Evolutionary conservation across 2,113 vertebrate genomes (phyloP).

Genomic region (Equus przewalskii): DNA sequence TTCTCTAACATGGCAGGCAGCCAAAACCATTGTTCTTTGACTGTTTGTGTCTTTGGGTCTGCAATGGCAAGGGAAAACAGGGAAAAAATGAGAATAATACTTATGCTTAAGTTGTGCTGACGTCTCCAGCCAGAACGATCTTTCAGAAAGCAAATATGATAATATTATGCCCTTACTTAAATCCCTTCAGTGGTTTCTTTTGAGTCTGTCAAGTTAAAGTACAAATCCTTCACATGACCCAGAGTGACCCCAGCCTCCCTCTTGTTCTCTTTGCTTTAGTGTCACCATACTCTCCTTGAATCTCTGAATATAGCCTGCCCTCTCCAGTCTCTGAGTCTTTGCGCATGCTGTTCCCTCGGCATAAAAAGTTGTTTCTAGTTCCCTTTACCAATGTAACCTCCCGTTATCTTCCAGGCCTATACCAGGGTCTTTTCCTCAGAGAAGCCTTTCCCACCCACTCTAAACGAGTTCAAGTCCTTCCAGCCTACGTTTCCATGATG

Average conservation of each 20-base stretch:
- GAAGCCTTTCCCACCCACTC: neutral
- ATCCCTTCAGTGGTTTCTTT: neutral
- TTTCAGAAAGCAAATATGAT: neutral
- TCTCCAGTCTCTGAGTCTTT: neutral
- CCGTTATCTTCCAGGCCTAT: neutral
- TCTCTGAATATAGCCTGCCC: neutral
- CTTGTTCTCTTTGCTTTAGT: neutral
- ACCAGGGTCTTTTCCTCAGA: neutral
- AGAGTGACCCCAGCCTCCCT: neutral
- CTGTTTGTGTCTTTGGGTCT: neutral
- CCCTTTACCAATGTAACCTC: neutral
- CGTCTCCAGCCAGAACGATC: neutral
- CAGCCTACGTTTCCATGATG: neutral
- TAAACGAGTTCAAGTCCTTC: neutral
- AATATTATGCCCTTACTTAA: neutral
- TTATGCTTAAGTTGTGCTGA: neutral
- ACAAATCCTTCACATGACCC: neutral
- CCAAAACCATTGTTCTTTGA: neutral
- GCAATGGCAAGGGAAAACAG: neutral
- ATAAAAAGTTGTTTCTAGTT: no score
- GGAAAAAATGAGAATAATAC: neutral
- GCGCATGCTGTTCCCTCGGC: neutral
- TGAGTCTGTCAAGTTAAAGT: neutral
- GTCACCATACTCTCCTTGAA: neutral
- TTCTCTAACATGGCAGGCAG: neutral